Evolutionary conservation across 2,888 invertebrate genomes (phyloP).

Genomic region (Sympetrum striolatum): DNA sequence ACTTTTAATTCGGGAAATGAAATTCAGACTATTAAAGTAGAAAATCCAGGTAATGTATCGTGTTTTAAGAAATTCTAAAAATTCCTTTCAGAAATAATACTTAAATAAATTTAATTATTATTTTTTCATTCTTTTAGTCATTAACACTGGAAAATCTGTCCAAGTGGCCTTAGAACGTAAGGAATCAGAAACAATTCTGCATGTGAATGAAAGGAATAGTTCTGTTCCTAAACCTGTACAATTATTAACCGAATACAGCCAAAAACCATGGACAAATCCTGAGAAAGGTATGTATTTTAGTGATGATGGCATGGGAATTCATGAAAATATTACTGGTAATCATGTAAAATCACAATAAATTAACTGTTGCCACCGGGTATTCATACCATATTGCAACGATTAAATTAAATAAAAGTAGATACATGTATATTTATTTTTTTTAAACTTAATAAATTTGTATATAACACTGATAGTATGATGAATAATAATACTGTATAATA

Average conservation of each 20-base stretch:
- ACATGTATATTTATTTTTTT: too few species aligned
- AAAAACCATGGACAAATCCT: conserved; percentile 86
- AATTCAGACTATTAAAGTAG: conserved; percentile 80
- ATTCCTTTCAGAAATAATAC: not conserved
- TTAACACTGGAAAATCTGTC: conserved; percentile 83
- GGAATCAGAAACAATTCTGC: conserved; percentile 75
- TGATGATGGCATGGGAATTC: too few species aligned
- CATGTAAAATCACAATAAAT: too few species aligned
- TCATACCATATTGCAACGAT: too few species aligned
- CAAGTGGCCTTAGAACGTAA: conserved; percentile 86
- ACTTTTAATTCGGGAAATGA: conserved; percentile 83
- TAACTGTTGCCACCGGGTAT: too few species aligned
- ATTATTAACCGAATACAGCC: conserved; percentile 77
- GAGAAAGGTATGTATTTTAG: conserved; percentile 68
- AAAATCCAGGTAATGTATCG: conserved; percentile 63
- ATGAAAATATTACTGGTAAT: too few species aligned
- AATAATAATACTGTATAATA: too few species aligned
- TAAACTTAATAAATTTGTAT: too few species aligned
- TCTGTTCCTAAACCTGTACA: conserved; percentile 73
- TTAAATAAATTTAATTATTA: too few species aligned
- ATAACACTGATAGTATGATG: too few species aligned
- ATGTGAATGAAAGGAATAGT: conserved; percentile 80
- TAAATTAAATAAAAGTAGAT: too few species aligned
- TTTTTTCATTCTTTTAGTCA: conserved; percentile 57
- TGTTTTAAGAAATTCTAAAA: not conserved